phyloP scores from a whole-genome alignment of 2,888 invertebrate species.

The Erebia aethiops region DNA sequence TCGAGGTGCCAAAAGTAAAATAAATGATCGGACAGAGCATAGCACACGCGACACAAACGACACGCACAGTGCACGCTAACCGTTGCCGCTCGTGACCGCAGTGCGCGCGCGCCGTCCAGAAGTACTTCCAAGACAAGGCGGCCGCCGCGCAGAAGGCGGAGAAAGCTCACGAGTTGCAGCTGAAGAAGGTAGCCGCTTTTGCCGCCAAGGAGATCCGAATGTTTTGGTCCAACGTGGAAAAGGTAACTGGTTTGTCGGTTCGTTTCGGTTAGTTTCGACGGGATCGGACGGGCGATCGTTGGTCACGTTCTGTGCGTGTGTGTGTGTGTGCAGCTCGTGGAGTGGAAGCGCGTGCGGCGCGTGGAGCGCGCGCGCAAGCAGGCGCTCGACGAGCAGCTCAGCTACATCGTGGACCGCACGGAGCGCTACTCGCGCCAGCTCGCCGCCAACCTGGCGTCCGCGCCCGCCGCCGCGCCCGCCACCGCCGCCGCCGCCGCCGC shows the following conservation, averaged over 20 bases:
- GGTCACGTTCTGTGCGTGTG: background rate
- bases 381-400: slow-evolving; percentile 97
- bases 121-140: slow-evolving; percentile 95
- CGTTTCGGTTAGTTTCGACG: background rate
- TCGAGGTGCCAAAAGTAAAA: no score
- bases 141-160: slow-evolving; percentile 94
- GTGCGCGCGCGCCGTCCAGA: slow-evolving; percentile 95
- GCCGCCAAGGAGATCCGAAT: slow-evolving; percentile 96
- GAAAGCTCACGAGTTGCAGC: slow-evolving; percentile 93
- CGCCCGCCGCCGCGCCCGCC: slow-evolving; percentile 46
- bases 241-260: slow-evolving; percentile 77
- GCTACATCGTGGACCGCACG: slow-evolving; percentile 98
- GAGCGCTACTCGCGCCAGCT: slow-evolving; percentile 97
- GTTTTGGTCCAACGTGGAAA: slow-evolving; percentile 98
- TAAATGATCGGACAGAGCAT: no score
- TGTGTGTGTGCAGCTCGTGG: slow-evolving; percentile 86
- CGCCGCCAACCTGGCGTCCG: slow-evolving; percentile 88
- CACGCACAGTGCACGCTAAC: background rate
- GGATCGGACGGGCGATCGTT: background rate
- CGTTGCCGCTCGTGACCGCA: slow-evolving; percentile 52
- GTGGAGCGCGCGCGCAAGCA: slow-evolving; percentile 97
- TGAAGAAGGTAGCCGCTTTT: slow-evolving; percentile 93
- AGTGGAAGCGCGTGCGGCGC: slow-evolving; percentile 95
- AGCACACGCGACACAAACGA: no score
- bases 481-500: slow-evolving; percentile 79